Percentiles rank a stretch among this genome's conserved stretches.
phyloP scores from a whole-genome alignment of 1,140 invertebrate species.

The Ylistrum balloti region DNA sequence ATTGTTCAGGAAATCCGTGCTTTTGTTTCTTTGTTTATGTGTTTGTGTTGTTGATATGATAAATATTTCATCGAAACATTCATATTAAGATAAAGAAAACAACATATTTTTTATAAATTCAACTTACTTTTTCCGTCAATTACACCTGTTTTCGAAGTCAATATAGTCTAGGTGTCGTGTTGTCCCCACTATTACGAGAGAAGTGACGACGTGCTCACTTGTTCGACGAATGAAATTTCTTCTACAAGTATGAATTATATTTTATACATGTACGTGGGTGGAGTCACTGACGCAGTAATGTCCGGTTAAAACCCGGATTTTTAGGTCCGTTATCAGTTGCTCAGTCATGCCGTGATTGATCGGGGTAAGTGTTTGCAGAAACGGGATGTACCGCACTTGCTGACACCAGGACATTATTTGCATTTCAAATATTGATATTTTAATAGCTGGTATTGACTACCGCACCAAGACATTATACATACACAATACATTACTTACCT shows the following conservation, averaged over 20 bases:
- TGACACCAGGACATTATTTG: neutral
- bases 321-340: neutral
- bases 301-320: slow-evolving; percentile 1
- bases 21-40: no score
- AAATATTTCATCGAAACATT: neutral
- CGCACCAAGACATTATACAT: no score
- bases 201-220: neutral
- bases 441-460: no score
- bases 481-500: no score
- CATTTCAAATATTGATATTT: no score
- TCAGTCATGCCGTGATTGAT: neutral
- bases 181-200: neutral
- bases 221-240: neutral
- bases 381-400: neutral
- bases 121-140: neutral
- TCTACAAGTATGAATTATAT: neutral
- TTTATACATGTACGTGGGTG: neutral
- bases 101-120: neutral
- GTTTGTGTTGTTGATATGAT: no score
- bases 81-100: neutral
- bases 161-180: neutral
- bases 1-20: no score
- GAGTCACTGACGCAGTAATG: neutral
- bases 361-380: neutral
- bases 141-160: no score